These are phyloP conservation scores for Syncerus caffer DNA, from an alignment of 2,797 vertebrate species.

Conservation along the genomic window DNA sequence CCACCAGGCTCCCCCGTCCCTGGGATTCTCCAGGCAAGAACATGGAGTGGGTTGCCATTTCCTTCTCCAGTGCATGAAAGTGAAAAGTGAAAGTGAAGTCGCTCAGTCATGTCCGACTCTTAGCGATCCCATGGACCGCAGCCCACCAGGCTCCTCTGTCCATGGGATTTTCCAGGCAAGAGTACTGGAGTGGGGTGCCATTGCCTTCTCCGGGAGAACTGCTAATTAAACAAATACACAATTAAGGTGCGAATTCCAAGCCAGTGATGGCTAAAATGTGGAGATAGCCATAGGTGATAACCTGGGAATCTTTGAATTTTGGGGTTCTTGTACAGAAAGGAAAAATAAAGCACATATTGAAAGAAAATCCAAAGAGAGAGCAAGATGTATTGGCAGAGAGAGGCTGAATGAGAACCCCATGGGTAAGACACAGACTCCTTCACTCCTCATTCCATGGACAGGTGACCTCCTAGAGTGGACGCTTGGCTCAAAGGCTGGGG, in stretches of 20 bases:
- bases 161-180: no score
- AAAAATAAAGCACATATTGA: neutral
- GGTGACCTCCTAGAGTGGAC: neutral
- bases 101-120: no score
- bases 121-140: no score
- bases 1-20: no score
- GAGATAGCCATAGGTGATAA: neutral
- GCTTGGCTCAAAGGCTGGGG: neutral
- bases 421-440: neutral
- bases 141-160: no score
- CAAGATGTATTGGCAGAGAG: neutral
- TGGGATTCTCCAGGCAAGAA: no score
- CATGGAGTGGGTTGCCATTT: no score
- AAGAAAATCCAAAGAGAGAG: neutral
- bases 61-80: no score
- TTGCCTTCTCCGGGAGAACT: neutral
- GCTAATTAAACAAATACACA: neutral
- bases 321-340: neutral
- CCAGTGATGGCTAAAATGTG: neutral
- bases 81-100: no score
- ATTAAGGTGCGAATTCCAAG: neutral
- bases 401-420: neutral
- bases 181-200: no score
- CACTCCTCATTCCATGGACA: no score
- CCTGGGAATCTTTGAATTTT: neutral